Percentiles rank a stretch among this genome's conserved stretches.
These are phyloP conservation scores for Biston betularia DNA, from an alignment of 2,888 invertebrate genomes.

Conservation along the genomic window DNA sequence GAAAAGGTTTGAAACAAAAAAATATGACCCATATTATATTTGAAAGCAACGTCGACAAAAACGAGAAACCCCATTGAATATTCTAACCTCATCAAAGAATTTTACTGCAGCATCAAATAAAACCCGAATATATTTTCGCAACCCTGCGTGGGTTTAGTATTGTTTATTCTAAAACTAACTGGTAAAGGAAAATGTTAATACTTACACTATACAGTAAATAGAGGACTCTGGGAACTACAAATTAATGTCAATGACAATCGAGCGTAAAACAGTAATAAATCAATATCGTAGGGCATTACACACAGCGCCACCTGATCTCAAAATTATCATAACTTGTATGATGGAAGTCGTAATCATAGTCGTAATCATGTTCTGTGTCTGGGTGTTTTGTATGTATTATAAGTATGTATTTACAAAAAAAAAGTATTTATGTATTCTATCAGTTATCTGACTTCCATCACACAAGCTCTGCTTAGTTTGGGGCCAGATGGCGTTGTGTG, in stretches of 20 bases:
- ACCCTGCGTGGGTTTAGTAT: neutral
- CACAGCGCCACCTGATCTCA: no score
- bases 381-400: no score
- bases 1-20: neutral
- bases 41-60: neutral
- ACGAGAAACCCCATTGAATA: constrained; percentile 8
- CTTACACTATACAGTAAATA: neutral
- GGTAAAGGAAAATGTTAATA: constrained; percentile 1
- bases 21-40: constrained; percentile 1
- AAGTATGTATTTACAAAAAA: no score
- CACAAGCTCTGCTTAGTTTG: no score
- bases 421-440: no score
- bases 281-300: neutral
- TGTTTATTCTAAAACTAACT: constrained; percentile 8
- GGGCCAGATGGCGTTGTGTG: no score
- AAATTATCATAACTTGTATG: no score
- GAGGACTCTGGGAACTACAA: neutral
- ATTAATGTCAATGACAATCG: neutral
- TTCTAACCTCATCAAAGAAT: constrained; percentile 14
- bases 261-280: neutral
- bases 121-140: neutral
- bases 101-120: constrained; percentile 7
- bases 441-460: no score
- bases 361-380: no score
- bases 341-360: neutral